phyloP scores from a whole-genome alignment of 2,113 vertebrate genomes.

The Chaetura pelagica region DNA sequence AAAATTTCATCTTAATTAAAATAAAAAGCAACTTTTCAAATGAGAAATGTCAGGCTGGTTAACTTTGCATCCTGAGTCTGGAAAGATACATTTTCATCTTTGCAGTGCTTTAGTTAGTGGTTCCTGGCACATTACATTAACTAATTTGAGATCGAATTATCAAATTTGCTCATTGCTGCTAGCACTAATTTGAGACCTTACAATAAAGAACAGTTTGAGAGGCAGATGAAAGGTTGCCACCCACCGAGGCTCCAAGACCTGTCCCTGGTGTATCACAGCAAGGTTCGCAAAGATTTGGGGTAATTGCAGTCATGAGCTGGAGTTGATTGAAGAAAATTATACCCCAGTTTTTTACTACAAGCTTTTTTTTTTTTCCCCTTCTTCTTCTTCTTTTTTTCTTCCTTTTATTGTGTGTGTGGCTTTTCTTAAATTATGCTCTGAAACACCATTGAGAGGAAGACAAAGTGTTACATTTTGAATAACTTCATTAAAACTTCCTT shows the following conservation, averaged over 20 bases:
- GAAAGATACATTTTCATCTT: conserved; percentile 76
- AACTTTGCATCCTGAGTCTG: conserved; percentile 68
- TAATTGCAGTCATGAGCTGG: conserved; percentile 94
- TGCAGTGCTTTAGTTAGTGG: conserved; percentile 76
- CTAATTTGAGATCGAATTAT: conserved; percentile 91
- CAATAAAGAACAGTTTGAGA: conserved; percentile 85
- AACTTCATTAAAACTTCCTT: conserved; percentile 29
- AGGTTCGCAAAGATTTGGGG: conserved; percentile 84
- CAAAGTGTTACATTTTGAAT: conserved; percentile 36
- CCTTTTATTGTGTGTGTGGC: conserved; percentile 43
- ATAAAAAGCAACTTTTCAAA: conserved; percentile 57
- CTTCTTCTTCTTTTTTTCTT: neutral
- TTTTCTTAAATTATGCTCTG: conserved; percentile 69
- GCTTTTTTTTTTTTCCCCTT: conserved; percentile 61
- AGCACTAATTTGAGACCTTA: conserved; percentile 87
- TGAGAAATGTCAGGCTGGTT: conserved; percentile 69
- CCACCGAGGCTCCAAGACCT: conserved; percentile 79
- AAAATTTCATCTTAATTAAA: conserved; percentile 61
- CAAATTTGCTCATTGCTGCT: conserved; percentile 91
- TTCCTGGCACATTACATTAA: conserved; percentile 83
- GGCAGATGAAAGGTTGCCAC: conserved; percentile 84
- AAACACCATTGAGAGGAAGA: conserved; percentile 60
- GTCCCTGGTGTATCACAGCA: conserved; percentile 79
- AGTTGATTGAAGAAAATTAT: conserved; percentile 97
- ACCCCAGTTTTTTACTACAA: conserved; percentile 78